Percentiles rank a stretch among this genome's conserved stretches.
phyloP scores from a whole-genome alignment of 1,140 invertebrate genomes.

The Temnothorax nylanderi region DNA sequence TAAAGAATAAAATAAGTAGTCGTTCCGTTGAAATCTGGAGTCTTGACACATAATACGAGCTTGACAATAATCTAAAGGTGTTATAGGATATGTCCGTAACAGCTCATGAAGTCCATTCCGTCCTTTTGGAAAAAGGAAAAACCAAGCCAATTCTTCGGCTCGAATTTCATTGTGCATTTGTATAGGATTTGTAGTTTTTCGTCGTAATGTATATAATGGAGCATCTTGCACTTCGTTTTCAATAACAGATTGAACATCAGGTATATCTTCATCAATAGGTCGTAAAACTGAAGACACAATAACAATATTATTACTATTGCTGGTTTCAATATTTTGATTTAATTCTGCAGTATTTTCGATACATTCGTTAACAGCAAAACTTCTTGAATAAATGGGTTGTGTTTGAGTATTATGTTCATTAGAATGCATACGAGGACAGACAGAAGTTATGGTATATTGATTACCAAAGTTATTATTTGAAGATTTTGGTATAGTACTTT shows the following conservation, averaged over 20 bases:
- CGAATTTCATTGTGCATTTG: background rate
- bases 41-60: background rate
- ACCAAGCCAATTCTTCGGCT: slow-evolving; percentile 7
- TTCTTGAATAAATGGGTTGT: background rate
- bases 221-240: background rate
- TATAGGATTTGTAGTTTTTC: background rate
- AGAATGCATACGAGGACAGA: background rate
- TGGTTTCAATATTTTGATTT: background rate
- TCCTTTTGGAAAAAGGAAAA: background rate
- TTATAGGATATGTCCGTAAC: background rate
- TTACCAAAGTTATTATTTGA: background rate
- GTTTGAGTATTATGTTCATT: background rate
- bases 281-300: background rate
- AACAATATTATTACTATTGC: background rate
- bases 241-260: background rate
- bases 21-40: background rate
- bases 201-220: background rate
- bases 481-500: background rate
- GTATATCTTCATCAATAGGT: background rate
- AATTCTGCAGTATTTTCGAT: background rate
- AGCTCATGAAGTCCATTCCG: slow-evolving; percentile 1
- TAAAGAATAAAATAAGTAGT: background rate
- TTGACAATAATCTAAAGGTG: slow-evolving; percentile 1
- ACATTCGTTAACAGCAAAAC: background rate
- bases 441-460: background rate